phyloP scores from a whole-genome alignment of 1,140 invertebrate genomes.

The Drosophila melanica region DNA sequence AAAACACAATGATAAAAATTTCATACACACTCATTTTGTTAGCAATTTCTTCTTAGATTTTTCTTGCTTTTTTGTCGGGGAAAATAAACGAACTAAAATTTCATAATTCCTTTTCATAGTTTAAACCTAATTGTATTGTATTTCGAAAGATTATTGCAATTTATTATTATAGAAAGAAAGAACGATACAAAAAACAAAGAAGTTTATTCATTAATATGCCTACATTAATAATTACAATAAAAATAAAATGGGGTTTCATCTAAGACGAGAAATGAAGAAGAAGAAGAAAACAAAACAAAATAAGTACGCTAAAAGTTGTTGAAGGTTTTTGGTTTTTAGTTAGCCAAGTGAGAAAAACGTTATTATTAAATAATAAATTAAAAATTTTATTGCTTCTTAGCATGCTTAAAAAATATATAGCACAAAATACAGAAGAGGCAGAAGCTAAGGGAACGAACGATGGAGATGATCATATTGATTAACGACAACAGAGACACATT shows the following conservation, averaged over 20 bases:
- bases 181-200: constrained; percentile 18
- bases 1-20: constrained; percentile 34
- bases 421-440: constrained; percentile 10
- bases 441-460: not conserved
- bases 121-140: constrained; percentile 74
- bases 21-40: constrained; percentile 58
- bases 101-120: constrained; percentile 59
- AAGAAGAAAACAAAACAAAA: constrained; percentile 29
- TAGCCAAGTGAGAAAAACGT: constrained; percentile 64
- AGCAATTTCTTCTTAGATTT: constrained; percentile 66
- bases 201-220: constrained; percentile 54
- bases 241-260: constrained; percentile 82
- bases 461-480: not conserved
- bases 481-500: not conserved
- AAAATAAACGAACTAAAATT: constrained; percentile 29
- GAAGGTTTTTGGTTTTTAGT: constrained; percentile 64
- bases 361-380: constrained; percentile 64
- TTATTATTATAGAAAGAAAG: constrained; percentile 28
- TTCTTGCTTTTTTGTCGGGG: constrained; percentile 44
- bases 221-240: constrained; percentile 78
- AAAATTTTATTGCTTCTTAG: constrained; percentile 73
- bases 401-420: constrained; percentile 50
- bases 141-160: constrained; percentile 67
- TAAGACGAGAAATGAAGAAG: constrained; percentile 57
- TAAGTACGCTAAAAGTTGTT: constrained; percentile 53